Conservation (phyloP, 2,113 vertebrate genomes). For the Pelecanoides urinatrix region DNA sequence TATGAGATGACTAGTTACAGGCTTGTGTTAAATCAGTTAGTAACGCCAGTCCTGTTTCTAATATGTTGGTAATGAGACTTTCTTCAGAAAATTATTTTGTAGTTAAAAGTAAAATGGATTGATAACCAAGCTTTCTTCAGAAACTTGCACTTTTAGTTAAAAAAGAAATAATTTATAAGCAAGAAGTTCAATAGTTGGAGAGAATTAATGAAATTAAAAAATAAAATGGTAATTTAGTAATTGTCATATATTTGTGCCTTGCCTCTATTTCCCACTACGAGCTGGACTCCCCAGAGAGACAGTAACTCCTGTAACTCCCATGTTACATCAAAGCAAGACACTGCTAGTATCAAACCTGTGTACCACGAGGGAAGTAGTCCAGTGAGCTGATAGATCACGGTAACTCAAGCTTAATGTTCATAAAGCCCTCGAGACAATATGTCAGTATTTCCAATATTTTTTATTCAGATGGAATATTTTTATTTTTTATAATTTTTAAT, state of each 20-base stretch:
- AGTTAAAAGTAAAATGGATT: neutral
- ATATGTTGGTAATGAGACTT: neutral
- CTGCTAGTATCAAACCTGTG: neutral
- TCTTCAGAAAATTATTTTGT: neutral
- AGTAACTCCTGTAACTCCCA: neutral
- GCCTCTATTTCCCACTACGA: neutral
- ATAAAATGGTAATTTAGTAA: neutral
- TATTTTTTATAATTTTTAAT: neutral
- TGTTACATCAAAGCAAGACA: neutral
- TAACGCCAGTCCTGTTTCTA: neutral
- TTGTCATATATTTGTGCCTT: neutral
- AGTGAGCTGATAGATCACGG: neutral
- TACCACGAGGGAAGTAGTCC: neutral
- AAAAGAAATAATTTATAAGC: neutral
- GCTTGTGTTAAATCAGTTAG: accelerated
- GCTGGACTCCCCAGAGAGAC: neutral
- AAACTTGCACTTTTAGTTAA: neutral
- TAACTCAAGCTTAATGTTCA: neutral
- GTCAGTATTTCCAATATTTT: neutral
- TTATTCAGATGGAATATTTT: neutral
- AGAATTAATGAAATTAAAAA: neutral
- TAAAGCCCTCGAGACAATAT: neutral
- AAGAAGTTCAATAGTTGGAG: neutral
- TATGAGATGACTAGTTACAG: neutral
- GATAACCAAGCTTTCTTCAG: neutral